A percentile compares a stretch with the other conserved stretches of the same genome.
phyloP scores from a whole-genome alignment of 2,113 vertebrate genomes.

The Hemichromis elongatus region DNA sequence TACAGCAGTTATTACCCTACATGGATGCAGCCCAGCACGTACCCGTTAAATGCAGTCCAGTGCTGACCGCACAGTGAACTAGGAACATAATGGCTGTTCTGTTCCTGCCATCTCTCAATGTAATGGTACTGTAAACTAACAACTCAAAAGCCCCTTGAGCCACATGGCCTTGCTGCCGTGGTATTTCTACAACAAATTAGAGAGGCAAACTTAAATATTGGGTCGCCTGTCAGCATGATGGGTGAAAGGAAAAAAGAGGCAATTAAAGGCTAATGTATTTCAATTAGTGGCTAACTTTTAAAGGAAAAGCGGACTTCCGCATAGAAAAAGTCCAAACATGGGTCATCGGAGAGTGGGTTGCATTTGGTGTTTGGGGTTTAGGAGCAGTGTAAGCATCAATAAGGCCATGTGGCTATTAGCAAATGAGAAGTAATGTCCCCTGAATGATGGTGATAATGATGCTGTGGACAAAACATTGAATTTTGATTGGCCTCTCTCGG shows the following conservation, averaged over 20 bases:
- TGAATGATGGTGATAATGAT: conserved; percentile 64
- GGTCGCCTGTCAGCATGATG: conserved; percentile 87
- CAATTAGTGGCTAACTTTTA: conserved; percentile 78
- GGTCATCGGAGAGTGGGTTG: conserved; percentile 27
- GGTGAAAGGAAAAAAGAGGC: conserved; percentile 82
- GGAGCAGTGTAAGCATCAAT: conserved; percentile 64
- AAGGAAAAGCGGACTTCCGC: conserved; percentile 58
- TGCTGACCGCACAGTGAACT: conserved; percentile 62
- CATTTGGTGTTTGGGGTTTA: neutral
- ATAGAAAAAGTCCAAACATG: conserved; percentile 32
- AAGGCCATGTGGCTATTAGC: conserved; percentile 81
- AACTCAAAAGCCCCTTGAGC: conserved; percentile 49
- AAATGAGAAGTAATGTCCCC: conserved; percentile 82
- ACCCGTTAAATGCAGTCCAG: conserved; percentile 5
- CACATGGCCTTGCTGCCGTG: conserved; percentile 51
- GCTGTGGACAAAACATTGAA: conserved; percentile 72
- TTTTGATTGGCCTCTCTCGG: conserved; percentile 72
- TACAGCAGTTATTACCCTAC: neutral
- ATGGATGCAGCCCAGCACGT: neutral
- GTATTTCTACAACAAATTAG: conserved; percentile 74
- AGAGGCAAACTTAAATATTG: conserved; percentile 80
- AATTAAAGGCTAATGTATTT: conserved; percentile 89
- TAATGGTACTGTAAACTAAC: conserved; percentile 70
- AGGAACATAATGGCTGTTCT: conserved; percentile 64
- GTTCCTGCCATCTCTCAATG: conserved; percentile 66